Conservation (phyloP, 2,888 invertebrate species). For the Cataglyphis rosenhaueri region DNA sequence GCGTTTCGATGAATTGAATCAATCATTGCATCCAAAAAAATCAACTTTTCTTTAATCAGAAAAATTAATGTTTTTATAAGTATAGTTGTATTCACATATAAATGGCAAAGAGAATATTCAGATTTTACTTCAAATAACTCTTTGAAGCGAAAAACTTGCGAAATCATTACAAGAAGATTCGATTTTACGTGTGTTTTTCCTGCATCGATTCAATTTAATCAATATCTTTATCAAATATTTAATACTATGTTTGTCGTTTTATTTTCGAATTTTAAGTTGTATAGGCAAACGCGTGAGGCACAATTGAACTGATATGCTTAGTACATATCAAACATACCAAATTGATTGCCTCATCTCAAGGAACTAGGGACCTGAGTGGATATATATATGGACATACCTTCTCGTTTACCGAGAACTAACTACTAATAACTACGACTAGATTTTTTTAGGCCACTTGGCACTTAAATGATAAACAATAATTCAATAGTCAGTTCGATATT, state of each 20-base stretch:
- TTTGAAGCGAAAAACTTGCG: not conserved
- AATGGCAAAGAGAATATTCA: not conserved
- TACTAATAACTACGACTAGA: constrained; percentile 1
- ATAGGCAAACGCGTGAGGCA: not conserved
- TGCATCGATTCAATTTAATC: not conserved
- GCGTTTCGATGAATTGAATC: not conserved
- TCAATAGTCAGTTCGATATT: not conserved
- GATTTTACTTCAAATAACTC: not conserved
- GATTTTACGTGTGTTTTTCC: not conserved
- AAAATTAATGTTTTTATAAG: not conserved
- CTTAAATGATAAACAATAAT: constrained; percentile 8
- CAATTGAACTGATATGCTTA: not conserved
- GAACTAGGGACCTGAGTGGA: constrained; percentile 50
- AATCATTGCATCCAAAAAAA: not conserved
- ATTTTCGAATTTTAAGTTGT: not conserved
- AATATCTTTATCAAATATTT: constrained; percentile 10
- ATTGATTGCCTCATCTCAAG: constrained; percentile 35
- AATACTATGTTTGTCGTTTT: not conserved
- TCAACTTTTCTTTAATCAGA: not conserved
- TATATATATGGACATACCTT: constrained; percentile 38
- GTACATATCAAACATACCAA: constrained; percentile 23
- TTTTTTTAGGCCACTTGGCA: not conserved
- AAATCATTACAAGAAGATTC: not conserved
- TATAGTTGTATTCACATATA: not conserved
- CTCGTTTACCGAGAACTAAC: not conserved